Evolutionary conservation across 2,113 vertebrate species (phyloP), one percentile per base, ranked within the genome.

Genomic region (Empidonax traillii): DNA sequence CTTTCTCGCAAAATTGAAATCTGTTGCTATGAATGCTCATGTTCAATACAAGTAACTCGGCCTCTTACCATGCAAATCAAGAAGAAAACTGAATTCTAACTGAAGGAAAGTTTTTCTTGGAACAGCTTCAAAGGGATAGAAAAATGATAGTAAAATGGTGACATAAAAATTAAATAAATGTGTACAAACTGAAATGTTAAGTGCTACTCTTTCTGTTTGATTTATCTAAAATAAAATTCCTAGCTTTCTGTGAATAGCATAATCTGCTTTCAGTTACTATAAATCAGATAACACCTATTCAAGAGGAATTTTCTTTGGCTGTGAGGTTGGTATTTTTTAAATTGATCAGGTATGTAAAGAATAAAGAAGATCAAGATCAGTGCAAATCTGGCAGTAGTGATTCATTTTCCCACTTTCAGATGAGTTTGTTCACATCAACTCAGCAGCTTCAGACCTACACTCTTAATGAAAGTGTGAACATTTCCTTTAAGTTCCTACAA

Each of bases 31-130:
- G 67, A 77, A 94, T 66, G 49, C 52, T 95, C 75, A 80, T 46
- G 19, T 91, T 96, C 69, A 78, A 91, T 56, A 65, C 55, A 91
- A 87, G 71, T 90, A 94, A 94, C 89, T 96, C 46, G 90, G 78
- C 52, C 63, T 93, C 75, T 91, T 84, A 61, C 87, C 23, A 37
- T 72, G 66, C 47, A 91, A 86, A 88, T 78, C 47, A 87, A 41
- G 82, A 80, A 69, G 37, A 84, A 73, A 94, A 95, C 95, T 30
- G 2, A 59, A 75, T 86, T 88, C 12, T 71, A 52, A 67, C 22
- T 61, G 87, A 91, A 80, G 83, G 61, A 79, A 85, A 73, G 22
- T 59, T 92, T 93, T 93, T 46, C 75, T 92, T 52, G 44, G 47
- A 74, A 49, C n/a, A 83, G 7, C 18, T 90, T 72, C 90, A 87